These are phyloP conservation scores for Mormyrops boulengeri DNA, from an alignment of 2,797 vertebrate genomes.

Conservation along the genomic window DNA sequence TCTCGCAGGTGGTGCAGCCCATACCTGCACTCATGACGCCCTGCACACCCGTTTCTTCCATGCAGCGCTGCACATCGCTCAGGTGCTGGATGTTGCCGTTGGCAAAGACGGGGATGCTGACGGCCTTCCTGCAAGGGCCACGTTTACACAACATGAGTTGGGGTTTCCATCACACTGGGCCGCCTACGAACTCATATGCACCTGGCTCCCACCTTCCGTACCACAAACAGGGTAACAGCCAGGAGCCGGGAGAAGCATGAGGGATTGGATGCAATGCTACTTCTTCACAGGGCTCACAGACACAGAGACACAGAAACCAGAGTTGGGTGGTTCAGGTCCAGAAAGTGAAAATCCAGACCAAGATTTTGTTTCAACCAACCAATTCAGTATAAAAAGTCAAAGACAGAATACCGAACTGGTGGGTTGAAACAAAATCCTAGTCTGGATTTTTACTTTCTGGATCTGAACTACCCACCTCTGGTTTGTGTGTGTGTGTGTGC, in stretches of 20 bases:
- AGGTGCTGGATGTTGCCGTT: slow-evolving; percentile 94
- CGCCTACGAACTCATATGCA: not conserved
- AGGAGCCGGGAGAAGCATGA: not conserved
- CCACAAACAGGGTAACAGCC: not conserved
- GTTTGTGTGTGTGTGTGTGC: too few species aligned
- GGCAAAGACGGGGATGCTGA: slow-evolving; percentile 90
- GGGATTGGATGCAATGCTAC: not conserved
- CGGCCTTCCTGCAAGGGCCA: slow-evolving; percentile 65
- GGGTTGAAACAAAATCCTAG: not conserved
- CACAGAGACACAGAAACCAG: not conserved
- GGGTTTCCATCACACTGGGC: not conserved
- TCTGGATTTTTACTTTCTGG: not conserved
- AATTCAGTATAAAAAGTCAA: not conserved
- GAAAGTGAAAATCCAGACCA: not conserved
- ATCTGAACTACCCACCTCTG: not conserved
- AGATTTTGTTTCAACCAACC: not conserved
- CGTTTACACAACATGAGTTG: not conserved
- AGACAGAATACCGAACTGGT: not conserved
- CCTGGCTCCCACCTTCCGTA: not conserved
- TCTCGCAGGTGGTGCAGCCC: not conserved
- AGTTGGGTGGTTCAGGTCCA: not conserved
- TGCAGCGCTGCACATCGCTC: slow-evolving; percentile 82
- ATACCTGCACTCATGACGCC: slow-evolving; percentile 95
- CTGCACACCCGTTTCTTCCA: slow-evolving; percentile 84
- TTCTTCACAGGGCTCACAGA: not conserved